These are phyloP conservation scores for Uria aalge DNA, from an alignment of 2,113 vertebrate genomes.

Conservation along the genomic window DNA sequence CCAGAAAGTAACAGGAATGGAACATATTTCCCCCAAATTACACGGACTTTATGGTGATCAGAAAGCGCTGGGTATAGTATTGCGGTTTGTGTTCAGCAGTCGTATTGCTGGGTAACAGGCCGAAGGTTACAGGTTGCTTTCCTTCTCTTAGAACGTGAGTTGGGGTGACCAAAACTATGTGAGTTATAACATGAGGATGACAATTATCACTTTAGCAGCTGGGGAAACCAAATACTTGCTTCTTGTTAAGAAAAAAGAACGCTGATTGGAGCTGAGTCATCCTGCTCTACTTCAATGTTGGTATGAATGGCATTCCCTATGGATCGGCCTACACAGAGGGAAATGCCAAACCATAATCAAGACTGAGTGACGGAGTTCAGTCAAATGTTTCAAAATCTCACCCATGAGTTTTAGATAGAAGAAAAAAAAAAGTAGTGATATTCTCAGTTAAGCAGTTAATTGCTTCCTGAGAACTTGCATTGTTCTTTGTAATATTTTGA, in stretches of 20 bases:
- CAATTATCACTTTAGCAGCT: not conserved
- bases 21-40: slow-evolving; percentile 18
- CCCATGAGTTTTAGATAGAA: not conserved
- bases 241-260: not conserved
- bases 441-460: not conserved
- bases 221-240: not conserved
- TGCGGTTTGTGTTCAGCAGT: not conserved
- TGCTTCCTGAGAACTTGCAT: not conserved
- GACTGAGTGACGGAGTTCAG: not conserved
- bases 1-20: not conserved
- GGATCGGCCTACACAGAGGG: not conserved
- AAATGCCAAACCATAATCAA: not conserved
- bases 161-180: not conserved
- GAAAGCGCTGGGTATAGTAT: not conserved
- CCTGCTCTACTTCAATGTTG: not conserved
- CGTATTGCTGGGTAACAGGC: not conserved
- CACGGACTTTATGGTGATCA: not conserved
- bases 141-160: not conserved
- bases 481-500: not conserved
- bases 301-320: slow-evolving; percentile 7
- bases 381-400: slow-evolving; percentile 2
- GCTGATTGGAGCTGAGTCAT: slow-evolving; percentile 38
- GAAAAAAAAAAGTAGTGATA: not conserved
- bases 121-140: not conserved
- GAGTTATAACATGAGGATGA: not conserved